Evolutionary conservation across 2,797 vertebrate species (phyloP).

Genomic region (Melanotaenia trifasciata): DNA sequence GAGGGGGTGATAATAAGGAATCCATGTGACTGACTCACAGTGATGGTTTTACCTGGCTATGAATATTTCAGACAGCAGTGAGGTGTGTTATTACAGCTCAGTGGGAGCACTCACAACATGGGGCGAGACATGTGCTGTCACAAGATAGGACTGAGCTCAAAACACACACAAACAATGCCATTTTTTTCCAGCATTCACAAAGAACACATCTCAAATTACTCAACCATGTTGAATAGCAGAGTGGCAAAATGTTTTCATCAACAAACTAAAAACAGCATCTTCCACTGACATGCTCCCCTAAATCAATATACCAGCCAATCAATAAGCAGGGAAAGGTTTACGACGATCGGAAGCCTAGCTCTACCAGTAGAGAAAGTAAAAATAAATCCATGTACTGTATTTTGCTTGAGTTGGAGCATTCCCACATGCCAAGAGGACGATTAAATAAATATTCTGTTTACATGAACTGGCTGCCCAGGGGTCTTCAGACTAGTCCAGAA

Average conservation of each 20-base stretch:
- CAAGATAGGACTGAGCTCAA: slow-evolving; percentile 61
- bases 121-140: slow-evolving; percentile 71
- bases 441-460: slow-evolving; percentile 79
- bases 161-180: slow-evolving; percentile 53
- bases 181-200: slow-evolving; percentile 48
- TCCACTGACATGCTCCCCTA: slow-evolving; percentile 55
- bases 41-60: slow-evolving; percentile 79
- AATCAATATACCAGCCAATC: slow-evolving; percentile 65
- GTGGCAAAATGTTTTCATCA: slow-evolving; percentile 68
- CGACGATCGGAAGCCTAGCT: slow-evolving; percentile 41
- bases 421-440: slow-evolving; percentile 61
- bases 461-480: slow-evolving; percentile 61
- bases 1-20: slow-evolving; percentile 75
- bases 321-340: slow-evolving; percentile 63
- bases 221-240: slow-evolving; percentile 55
- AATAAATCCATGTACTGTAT: slow-evolving; percentile 63
- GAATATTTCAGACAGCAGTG: slow-evolving; percentile 82
- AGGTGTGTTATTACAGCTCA: slow-evolving; percentile 83
- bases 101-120: slow-evolving; percentile 75
- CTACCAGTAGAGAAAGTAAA: slow-evolving; percentile 30
- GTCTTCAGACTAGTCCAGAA: slow-evolving; percentile 67
- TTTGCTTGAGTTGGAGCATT: slow-evolving; percentile 50
- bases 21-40: slow-evolving; percentile 75
- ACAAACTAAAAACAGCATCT: slow-evolving; percentile 63
- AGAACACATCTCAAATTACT: slow-evolving; percentile 56